Percentiles rank a stretch among this genome's conserved stretches.
Conservation (phyloP, 2,113 vertebrate genomes). For the Brachyhypopomus occidentalis region DNA sequence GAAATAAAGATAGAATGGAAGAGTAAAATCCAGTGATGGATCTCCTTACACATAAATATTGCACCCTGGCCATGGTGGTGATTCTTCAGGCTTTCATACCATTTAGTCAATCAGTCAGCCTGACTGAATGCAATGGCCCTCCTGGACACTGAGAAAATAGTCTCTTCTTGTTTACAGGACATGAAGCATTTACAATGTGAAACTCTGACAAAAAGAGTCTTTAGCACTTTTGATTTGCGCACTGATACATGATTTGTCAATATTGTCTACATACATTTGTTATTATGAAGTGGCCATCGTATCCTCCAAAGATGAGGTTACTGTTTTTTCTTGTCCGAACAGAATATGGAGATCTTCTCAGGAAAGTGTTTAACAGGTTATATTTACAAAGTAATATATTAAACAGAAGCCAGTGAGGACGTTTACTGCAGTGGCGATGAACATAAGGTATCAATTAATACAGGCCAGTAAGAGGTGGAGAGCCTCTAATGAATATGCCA, state of each 20-base stretch:
- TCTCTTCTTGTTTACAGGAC: constrained; percentile 7
- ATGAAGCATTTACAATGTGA: background rate
- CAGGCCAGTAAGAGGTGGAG: background rate
- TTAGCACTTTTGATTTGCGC: background rate
- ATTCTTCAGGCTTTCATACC: background rate
- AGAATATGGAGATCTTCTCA: background rate
- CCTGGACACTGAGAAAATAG: background rate
- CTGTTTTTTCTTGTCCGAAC: too few species aligned
- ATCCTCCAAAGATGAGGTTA: background rate
- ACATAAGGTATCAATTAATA: background rate
- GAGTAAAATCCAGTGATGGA: background rate
- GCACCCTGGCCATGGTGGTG: background rate
- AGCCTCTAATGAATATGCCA: constrained; percentile 59
- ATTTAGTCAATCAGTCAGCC: background rate
- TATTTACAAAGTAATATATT: background rate
- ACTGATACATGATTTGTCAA: background rate
- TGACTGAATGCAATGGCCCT: background rate
- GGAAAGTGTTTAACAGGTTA: too few species aligned
- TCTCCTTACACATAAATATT: background rate
- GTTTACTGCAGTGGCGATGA: background rate
- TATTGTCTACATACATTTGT: constrained; percentile 13
- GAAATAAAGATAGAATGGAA: too few species aligned
- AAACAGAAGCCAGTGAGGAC: background rate
- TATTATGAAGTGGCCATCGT: background rate
- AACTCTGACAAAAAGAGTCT: background rate